Conservation (phyloP, 2,888 invertebrate genomes). For the Oegoconia quadripuncta region DNA sequence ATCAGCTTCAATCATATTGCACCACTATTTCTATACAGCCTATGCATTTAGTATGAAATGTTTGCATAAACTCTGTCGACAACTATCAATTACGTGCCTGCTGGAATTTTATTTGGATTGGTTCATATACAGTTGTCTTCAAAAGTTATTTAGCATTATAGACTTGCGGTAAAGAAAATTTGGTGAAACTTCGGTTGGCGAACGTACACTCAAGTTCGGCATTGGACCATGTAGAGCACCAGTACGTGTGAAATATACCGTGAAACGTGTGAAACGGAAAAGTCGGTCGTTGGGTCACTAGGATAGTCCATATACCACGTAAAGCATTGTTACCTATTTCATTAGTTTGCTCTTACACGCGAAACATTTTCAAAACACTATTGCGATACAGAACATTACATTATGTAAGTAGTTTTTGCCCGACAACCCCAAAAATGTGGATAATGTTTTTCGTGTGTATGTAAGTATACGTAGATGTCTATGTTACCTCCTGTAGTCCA, state of each 20-base stretch:
- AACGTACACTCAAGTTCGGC: slow-evolving; percentile 35
- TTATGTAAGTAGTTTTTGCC: no score
- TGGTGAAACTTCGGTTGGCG: no score
- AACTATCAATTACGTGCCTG: slow-evolving; percentile 56
- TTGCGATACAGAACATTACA: no score
- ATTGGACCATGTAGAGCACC: slow-evolving; percentile 45
- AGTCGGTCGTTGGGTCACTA: slow-evolving; percentile 43
- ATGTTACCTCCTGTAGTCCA: no score
- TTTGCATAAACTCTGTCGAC: slow-evolving; percentile 65
- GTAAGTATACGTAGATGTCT: no score
- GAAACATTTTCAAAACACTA: no score
- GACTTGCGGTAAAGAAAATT: no score
- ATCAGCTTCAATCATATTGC: slow-evolving; percentile 38
- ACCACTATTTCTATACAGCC: slow-evolving; percentile 38
- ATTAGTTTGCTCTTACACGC: no score
- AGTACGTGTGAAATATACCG: slow-evolving; percentile 53
- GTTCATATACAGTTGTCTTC: slow-evolving; percentile 36
- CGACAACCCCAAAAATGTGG: no score
- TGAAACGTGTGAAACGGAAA: slow-evolving; percentile 48
- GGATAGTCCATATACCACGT: neutral
- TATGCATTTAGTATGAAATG: slow-evolving; percentile 31
- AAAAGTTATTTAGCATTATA: no score
- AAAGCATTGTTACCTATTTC: neutral
- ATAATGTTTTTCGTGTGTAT: no score
- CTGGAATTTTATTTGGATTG: slow-evolving; percentile 56